Evolutionary conservation across 2,888 invertebrate genomes (phyloP).

Genomic region (Tethea ocularis): DNA sequence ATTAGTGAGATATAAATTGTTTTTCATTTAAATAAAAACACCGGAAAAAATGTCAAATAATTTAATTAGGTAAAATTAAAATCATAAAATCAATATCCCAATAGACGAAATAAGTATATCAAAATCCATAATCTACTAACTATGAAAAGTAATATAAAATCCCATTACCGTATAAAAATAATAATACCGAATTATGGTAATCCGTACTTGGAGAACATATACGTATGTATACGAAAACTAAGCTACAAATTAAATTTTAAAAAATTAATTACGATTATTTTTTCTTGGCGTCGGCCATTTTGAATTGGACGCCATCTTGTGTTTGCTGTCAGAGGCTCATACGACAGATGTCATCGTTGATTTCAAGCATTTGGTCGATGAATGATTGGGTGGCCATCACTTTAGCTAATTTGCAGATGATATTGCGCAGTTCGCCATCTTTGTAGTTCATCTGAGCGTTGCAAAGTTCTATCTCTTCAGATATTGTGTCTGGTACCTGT

Average conservation of each 20-base stretch:
- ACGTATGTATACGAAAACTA: slow-evolving; percentile 23
- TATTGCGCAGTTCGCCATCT: slow-evolving; percentile 84
- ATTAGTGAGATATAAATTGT: slow-evolving; percentile 37
- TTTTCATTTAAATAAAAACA: slow-evolving; percentile 17
- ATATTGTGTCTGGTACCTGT: slow-evolving; percentile 85
- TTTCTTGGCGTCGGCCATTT: slow-evolving; percentile 45
- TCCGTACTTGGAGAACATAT: background rate
- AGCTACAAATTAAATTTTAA: slow-evolving; percentile 40
- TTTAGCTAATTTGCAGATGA: slow-evolving; percentile 86
- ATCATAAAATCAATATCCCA: slow-evolving; percentile 17
- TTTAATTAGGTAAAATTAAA: slow-evolving; percentile 23
- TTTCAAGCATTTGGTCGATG: slow-evolving; percentile 89
- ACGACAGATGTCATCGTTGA: slow-evolving; percentile 91
- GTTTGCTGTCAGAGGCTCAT: slow-evolving; percentile 84
- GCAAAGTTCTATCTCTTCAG: slow-evolving; percentile 86
- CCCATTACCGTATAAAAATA: slow-evolving; percentile 21
- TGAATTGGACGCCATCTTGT: slow-evolving; percentile 47
- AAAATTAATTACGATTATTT: slow-evolving; percentile 17
- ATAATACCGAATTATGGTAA: background rate
- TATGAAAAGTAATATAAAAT: slow-evolving; percentile 15
- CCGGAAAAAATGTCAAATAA: slow-evolving; percentile 19
- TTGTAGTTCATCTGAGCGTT: slow-evolving; percentile 89
- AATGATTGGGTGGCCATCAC: slow-evolving; percentile 89
- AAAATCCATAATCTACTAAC: slow-evolving; percentile 22
- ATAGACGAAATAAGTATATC: slow-evolving; percentile 27